Conservation (phyloP, 2,113 vertebrate genomes). For the Plotosus lineatus region DNA sequence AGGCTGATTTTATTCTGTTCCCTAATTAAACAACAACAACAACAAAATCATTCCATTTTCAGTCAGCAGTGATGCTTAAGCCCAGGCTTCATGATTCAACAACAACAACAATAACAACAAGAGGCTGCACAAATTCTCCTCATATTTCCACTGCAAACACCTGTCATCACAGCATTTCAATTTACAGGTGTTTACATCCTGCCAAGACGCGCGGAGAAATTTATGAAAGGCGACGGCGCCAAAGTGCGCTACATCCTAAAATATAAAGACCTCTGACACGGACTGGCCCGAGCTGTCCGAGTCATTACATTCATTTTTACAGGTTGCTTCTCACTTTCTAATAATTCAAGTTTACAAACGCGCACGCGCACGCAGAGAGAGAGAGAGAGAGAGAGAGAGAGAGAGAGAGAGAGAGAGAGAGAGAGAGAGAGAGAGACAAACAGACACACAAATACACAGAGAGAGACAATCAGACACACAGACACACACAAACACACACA, state of each 20-base stretch:
- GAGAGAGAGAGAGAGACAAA: too few species aligned
- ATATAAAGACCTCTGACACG: conserved; percentile 10
- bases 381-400: too few species aligned
- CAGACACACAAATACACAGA: too few species aligned
- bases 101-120: too few species aligned
- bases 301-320: conserved; percentile 19
- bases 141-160: neutral
- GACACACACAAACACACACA: too few species aligned
- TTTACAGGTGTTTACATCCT: conserved; percentile 9
- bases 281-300: conserved; percentile 1
- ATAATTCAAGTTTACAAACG: too few species aligned
- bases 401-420: too few species aligned
- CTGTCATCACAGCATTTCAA: neutral
- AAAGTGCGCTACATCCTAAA: neutral
- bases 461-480: too few species aligned
- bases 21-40: conserved; percentile 16
- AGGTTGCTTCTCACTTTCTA: conserved; percentile 1
- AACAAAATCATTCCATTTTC: neutral
- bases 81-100: neutral
- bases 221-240: neutral
- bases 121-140: conserved; percentile 9
- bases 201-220: conserved; percentile 12
- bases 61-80: neutral
- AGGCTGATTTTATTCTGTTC: conserved; percentile 32
- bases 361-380: too few species aligned